Conservation (phyloP, 2,113 vertebrate genomes). For the Atrichornis clamosus region DNA sequence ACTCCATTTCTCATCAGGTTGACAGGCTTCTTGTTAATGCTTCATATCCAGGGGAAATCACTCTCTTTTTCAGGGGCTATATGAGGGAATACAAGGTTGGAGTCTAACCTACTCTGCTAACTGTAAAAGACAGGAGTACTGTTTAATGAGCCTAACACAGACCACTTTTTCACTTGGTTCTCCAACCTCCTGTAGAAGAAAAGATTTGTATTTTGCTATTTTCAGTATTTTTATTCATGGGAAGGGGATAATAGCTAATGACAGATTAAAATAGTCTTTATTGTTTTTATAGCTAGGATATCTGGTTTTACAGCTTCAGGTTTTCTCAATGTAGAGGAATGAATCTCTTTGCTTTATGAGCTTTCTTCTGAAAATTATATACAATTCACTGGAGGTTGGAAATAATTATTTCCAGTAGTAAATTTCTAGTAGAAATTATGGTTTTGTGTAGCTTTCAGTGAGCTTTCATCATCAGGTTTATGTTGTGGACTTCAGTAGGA, state of each 20-base stretch:
- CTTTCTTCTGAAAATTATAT: neutral
- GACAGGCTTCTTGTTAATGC: neutral
- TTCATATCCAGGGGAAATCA: neutral
- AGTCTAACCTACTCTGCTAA: neutral
- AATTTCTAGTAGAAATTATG: neutral
- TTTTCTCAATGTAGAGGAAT: neutral
- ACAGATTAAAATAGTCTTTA: neutral
- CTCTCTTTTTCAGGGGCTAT: neutral
- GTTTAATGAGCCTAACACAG: neutral
- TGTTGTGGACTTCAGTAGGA: neutral
- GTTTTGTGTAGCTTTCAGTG: neutral
- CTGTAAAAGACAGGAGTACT: neutral
- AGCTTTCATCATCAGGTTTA: neutral
- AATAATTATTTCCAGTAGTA: neutral
- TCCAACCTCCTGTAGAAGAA: neutral
- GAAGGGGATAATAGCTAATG: neutral
- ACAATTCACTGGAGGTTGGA: neutral
- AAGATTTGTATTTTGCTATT: neutral
- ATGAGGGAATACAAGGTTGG: neutral
- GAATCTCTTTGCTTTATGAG: neutral
- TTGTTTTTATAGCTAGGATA: neutral
- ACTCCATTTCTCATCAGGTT: neutral
- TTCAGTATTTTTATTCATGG: neutral
- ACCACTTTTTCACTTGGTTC: neutral
- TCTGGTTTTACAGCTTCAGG: conserved; percentile 11